Conservation (phyloP, 2,797 vertebrate genomes). For the Adelosebastes latens region DNA sequence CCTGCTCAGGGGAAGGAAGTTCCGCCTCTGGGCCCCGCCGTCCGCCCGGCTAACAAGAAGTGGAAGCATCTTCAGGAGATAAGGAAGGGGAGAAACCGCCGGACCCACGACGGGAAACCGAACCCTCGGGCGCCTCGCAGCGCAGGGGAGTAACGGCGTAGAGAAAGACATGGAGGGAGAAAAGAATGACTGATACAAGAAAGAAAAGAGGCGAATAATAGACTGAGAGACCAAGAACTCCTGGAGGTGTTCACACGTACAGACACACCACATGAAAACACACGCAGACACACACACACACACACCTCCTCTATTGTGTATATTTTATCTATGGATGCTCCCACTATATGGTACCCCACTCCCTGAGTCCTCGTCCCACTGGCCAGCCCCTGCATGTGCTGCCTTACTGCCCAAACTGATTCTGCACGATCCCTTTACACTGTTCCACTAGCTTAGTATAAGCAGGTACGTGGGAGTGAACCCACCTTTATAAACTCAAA, state of each 20-base stretch:
- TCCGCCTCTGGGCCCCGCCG: slow-evolving; percentile 55
- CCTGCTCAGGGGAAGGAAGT: slow-evolving; percentile 49
- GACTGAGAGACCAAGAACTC: slow-evolving; percentile 66
- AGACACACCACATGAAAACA: slow-evolving; percentile 27
- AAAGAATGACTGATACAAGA: slow-evolving; percentile 64
- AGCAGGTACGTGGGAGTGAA: slow-evolving; percentile 33
- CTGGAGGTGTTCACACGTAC: slow-evolving; percentile 60
- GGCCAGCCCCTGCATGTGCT: slow-evolving; percentile 73
- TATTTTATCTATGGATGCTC: slow-evolving; percentile 73
- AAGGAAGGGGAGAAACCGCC: slow-evolving; percentile 89
- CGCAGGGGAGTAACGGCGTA: slow-evolving; percentile 80
- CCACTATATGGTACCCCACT: slow-evolving; percentile 56
- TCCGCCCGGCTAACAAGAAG: slow-evolving; percentile 81
- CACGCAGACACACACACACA: slow-evolving; percentile 35
- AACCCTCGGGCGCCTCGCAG: slow-evolving; percentile 91
- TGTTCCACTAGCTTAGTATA: slow-evolving; percentile 49
- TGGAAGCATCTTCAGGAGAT: slow-evolving; percentile 87
- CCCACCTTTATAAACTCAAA: slow-evolving; percentile 18
- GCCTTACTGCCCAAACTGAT: slow-evolving; percentile 65
- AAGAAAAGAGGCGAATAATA: slow-evolving; percentile 42
- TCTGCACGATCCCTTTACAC: slow-evolving; percentile 75
- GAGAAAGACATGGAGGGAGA: slow-evolving; percentile 32
- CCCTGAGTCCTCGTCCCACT: slow-evolving; percentile 45
- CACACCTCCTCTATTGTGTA: slow-evolving; percentile 69
- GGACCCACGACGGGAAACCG: slow-evolving; percentile 87